Evolutionary conservation across 1,140 invertebrate genomes (phyloP).

Genomic region (Pollicipes pollicipes): DNA sequence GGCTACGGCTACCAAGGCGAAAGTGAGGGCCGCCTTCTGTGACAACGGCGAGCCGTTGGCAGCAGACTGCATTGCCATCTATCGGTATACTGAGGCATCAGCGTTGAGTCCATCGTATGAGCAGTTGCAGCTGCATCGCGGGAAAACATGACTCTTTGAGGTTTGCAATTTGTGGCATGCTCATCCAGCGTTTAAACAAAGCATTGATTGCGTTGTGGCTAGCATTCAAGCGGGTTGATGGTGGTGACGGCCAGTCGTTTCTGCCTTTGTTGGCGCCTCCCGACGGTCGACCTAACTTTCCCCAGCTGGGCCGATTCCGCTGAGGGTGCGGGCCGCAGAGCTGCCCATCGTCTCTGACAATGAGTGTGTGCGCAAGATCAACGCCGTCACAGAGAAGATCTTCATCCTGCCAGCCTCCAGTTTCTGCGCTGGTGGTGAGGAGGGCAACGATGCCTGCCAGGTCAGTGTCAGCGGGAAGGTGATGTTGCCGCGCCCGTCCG

Average conservation of each 20-base stretch:
- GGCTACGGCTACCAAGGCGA: constrained; percentile 89
- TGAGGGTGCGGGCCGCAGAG: constrained; percentile 69
- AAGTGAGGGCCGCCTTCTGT: constrained; percentile 35
- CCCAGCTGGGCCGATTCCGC: constrained; percentile 70
- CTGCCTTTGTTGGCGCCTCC: no score
- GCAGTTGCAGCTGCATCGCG: no score
- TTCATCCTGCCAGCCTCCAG: constrained; percentile 75
- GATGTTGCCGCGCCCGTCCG: not conserved
- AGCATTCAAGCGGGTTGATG: no score
- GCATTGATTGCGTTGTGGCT: no score
- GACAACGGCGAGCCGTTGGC: not conserved
- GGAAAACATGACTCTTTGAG: no score
- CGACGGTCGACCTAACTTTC: no score
- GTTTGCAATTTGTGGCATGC: no score
- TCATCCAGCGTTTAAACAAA: no score
- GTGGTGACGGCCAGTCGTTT: no score
- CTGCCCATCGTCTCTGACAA: constrained; percentile 84
- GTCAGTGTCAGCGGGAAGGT: constrained; percentile 32
- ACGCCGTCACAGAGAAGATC: constrained; percentile 81
- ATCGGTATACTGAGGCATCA: no score
- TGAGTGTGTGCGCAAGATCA: constrained; percentile 77
- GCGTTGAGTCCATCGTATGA: no score
- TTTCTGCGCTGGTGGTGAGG: constrained; percentile 81
- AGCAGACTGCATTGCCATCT: no score
- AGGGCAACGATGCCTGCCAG: constrained; percentile 83